phyloP scores from a whole-genome alignment of 2,797 vertebrate species.

The Antrozous pallidus region DNA sequence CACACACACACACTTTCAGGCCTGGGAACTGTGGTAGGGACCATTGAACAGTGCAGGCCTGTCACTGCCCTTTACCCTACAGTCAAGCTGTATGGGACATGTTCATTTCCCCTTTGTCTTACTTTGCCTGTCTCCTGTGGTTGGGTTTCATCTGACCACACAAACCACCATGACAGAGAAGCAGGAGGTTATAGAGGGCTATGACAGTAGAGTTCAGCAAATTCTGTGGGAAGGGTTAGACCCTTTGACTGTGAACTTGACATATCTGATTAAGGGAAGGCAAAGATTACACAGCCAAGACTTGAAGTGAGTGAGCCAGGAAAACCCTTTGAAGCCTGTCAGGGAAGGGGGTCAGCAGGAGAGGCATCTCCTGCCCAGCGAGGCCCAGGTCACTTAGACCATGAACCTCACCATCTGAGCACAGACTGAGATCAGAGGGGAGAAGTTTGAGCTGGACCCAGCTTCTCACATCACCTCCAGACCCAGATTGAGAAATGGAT shows the following conservation, averaged over 20 bases:
- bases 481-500: neutral
- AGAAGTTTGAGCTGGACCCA: fast-evolving
- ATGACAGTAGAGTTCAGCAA: neutral
- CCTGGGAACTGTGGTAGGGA: neutral
- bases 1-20: neutral
- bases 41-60: neutral
- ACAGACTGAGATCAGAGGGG: neutral
- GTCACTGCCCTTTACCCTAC: neutral
- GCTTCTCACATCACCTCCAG: neutral
- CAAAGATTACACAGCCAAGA: neutral
- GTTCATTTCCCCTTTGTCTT: neutral
- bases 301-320: neutral
- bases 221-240: neutral
- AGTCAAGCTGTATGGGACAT: neutral
- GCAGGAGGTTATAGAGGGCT: neutral
- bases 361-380: neutral
- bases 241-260: neutral
- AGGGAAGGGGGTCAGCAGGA: fast-evolving
- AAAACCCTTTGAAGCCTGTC: neutral
- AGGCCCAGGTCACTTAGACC: neutral
- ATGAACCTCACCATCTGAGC: neutral
- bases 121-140: neutral
- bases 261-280: neutral
- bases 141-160: conserved; percentile 22
- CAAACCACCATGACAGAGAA: conserved; percentile 7